Evolutionary conservation across 2,888 invertebrate genomes (phyloP).

Genomic region (Tupiocoris notatus): DNA sequence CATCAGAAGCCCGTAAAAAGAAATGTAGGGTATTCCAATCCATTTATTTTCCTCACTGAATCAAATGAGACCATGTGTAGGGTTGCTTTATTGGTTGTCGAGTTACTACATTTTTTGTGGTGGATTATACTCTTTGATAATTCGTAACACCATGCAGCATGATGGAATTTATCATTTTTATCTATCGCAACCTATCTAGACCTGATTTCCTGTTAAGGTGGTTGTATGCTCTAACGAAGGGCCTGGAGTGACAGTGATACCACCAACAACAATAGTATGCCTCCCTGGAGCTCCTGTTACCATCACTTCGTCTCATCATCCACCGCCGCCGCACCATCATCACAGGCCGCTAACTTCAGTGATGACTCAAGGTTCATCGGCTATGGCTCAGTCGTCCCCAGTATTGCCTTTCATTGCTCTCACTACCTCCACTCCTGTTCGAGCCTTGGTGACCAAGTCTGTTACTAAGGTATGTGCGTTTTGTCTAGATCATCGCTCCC

Average conservation of each 20-base stretch:
- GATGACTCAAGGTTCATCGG: constrained; percentile 33
- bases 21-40: no score
- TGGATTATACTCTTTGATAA: no score
- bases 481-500: no score
- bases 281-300: constrained; percentile 52
- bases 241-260: constrained; percentile 54
- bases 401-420: constrained; percentile 58
- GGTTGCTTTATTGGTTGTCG: no score
- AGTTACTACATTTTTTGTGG: no score
- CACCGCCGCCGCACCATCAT: constrained; percentile 40
- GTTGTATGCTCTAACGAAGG: constrained; percentile 34
- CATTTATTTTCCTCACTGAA: no score
- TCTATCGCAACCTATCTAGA: no score
- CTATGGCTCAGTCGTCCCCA: constrained; percentile 54
- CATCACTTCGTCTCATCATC: constrained; percentile 18
- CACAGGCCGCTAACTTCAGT: constrained; percentile 41
- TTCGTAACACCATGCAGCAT: no score
- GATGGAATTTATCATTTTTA: no score
- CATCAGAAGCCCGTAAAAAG: no score
- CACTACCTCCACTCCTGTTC: constrained; percentile 58
- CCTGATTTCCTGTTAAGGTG: no score
- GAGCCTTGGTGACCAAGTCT: constrained; percentile 54
- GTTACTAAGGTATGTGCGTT: constrained; percentile 42
- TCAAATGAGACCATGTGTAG: no score
- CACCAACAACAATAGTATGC: constrained; percentile 59